These are phyloP conservation scores for Axea sp. DNA, from an alignment of 2,888 invertebrate species.

Conservation along the genomic window DNA sequence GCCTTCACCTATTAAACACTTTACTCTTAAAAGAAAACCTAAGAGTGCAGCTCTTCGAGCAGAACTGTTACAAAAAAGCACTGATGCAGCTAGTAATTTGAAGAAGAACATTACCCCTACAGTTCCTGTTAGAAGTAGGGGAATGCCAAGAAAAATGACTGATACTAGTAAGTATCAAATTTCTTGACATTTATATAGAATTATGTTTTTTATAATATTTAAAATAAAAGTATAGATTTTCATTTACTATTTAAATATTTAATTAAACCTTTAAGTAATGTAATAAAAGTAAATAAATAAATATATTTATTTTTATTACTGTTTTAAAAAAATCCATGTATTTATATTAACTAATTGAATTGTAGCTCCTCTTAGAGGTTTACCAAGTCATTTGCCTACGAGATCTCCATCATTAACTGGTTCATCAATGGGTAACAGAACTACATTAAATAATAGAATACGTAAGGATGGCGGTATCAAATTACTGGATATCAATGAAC, in stretches of 20 bases:
- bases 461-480: conserved; percentile 96
- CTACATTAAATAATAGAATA: conserved; percentile 81
- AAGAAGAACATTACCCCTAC: conserved; percentile 94
- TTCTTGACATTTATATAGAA: too few relatives aligned
- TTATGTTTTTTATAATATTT: too few relatives aligned
- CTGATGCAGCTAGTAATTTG: conserved; percentile 92
- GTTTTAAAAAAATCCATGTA: too few relatives aligned
- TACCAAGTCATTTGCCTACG: conserved; percentile 89
- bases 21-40: conserved; percentile 94
- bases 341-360: too few relatives aligned
- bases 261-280: too few relatives aligned
- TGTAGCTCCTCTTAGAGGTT: conserved; percentile 93
- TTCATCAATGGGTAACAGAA: conserved; percentile 81
- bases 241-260: too few relatives aligned
- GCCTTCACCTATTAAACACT: conserved; percentile 93
- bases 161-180: conserved; percentile 94
- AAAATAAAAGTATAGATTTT: too few relatives aligned
- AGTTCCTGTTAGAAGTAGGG: conserved; percentile 85
- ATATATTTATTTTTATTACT: too few relatives aligned
- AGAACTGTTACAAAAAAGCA: conserved; percentile 94
- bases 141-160: conserved; percentile 92
- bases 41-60: conserved; percentile 95
- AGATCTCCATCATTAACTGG: conserved; percentile 81
- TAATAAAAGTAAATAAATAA: too few relatives aligned
- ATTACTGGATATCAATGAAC: conserved; percentile 94